Conservation (phyloP, 1,140 invertebrate species). For the Drosophila triauraria region DNA sequence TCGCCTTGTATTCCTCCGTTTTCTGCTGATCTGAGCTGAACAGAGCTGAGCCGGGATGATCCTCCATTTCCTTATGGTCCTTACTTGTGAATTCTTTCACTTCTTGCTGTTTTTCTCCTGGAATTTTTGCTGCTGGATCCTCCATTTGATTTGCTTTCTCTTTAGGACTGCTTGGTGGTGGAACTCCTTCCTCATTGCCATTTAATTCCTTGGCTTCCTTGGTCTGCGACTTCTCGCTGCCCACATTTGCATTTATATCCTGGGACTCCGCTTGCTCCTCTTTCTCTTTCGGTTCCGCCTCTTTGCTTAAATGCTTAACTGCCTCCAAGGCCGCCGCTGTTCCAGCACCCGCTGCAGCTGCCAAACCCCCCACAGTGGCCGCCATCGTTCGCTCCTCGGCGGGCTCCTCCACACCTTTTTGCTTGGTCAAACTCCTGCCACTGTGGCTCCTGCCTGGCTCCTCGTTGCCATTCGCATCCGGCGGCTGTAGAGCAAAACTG, state of each 20-base stretch:
- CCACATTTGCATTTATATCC: conserved; percentile 32
- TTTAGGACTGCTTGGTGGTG: neutral
- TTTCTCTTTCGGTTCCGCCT: conserved; percentile 4
- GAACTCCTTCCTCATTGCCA: conserved; percentile 7
- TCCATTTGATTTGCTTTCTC: conserved; percentile 1
- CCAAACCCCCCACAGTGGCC: conserved; percentile 24
- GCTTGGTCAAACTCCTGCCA: conserved; percentile 56
- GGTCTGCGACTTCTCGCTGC: neutral
- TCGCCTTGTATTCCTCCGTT: neutral
- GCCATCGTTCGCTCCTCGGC: conserved; percentile 29
- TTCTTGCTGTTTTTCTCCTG: conserved; percentile 8
- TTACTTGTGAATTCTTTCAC: neutral
- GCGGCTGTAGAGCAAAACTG: conserved; percentile 61
- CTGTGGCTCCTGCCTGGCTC: conserved; percentile 46
- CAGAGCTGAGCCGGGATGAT: neutral
- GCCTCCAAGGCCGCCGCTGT: conserved; percentile 61
- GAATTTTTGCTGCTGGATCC: neutral
- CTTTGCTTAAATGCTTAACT: conserved; percentile 56
- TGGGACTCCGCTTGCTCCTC: neutral
- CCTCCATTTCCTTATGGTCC: neutral
- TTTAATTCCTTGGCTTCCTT: conserved; percentile 13
- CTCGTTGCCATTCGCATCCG: conserved; percentile 52
- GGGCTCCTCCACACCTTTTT: conserved; percentile 43
- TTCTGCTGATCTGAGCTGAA: neutral
- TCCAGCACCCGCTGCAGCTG: conserved; percentile 34